Base-by-base conservation (phyloP, 2,888 invertebrate species). In the Cheilosia scutellata region DNA sequence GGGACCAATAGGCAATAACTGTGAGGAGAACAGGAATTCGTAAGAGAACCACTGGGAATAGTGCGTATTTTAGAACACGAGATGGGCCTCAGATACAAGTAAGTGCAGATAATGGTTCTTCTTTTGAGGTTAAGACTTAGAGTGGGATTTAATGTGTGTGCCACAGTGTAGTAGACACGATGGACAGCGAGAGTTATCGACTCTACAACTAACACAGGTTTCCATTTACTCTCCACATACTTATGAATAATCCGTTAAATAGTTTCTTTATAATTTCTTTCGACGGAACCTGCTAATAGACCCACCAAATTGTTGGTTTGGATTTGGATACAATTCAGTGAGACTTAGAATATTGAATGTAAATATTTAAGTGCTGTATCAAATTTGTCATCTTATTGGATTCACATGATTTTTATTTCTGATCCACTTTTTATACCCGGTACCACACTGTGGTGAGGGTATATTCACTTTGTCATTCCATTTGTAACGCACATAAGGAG, bases 41-140 rank as follows among this genome's bases (percentile, higher is more conserved):
- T 16, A 27, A 7, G 4, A n/a, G 5, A 47, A 47, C n/a, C 16
- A 37, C n/a, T 27, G 9, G 20, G 37, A 16, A 25, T 11, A 7
- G 47, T 49, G 20, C 44, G 37, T 57, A 33, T 42, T 44, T 25
- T 7, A 47, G 7, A 57, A 70, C 33, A 70, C 33, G 7, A 40
- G 25, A 66, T 66, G 53, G 27, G 16, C 29, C 16, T 16, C 11
- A 16, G 31, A 44, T 29, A 44, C 37, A 11, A 4, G 11, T 11
- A 9, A 33, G 33, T 29, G 27, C 4, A 3, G 2, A 33, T 29
- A 33, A 63, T 63, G 27, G 5, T 31, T 63, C n/a, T 33, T 31
- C 25, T 33, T 7, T 44, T 57, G 44, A 9, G 68, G 20, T 40
- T 40, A 49, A 13, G 25, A 1, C 20, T 16, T 20, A 6, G 25